These are phyloP conservation scores for Pelmatolapia mariae DNA, from an alignment of 2,113 vertebrate species.

Conservation along the genomic window DNA sequence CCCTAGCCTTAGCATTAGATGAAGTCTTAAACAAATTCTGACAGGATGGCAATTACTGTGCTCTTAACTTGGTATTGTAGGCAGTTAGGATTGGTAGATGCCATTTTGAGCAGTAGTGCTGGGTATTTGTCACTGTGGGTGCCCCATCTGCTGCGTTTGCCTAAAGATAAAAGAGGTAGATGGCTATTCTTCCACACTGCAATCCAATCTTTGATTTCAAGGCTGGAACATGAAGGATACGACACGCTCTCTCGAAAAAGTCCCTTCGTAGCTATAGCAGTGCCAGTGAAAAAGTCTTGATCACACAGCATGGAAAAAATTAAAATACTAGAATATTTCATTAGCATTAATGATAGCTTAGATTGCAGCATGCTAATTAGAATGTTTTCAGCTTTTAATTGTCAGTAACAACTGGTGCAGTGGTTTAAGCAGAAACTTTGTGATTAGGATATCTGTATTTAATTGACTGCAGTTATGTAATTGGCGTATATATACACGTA, in stretches of 20 bases:
- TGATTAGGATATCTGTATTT: background rate
- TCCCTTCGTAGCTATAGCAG: background rate
- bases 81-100: constrained; percentile 48
- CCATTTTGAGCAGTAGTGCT: constrained; percentile 27
- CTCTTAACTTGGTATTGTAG: constrained; percentile 56
- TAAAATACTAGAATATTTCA: background rate
- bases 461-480: background rate
- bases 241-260: background rate
- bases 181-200: background rate
- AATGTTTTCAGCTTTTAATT: background rate
- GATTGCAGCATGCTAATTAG: background rate
- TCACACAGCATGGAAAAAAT: background rate
- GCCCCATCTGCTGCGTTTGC: constrained; percentile 25
- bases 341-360: background rate
- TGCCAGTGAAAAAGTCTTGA: background rate
- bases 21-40: constrained; percentile 52
- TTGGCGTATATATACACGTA: background rate
- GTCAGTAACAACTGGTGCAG: background rate
- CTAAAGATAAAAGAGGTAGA: constrained; percentile 32
- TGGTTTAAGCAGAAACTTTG: background rate
- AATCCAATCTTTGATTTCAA: background rate
- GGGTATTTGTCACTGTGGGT: constrained; percentile 41
- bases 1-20: constrained; percentile 23
- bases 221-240: background rate
- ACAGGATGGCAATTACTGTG: constrained; percentile 61